A percentile compares a stretch with the other conserved stretches of the same genome.
Evolutionary conservation across 2,888 invertebrate species (phyloP).

Genomic region (Papilio elwesi): DNA sequence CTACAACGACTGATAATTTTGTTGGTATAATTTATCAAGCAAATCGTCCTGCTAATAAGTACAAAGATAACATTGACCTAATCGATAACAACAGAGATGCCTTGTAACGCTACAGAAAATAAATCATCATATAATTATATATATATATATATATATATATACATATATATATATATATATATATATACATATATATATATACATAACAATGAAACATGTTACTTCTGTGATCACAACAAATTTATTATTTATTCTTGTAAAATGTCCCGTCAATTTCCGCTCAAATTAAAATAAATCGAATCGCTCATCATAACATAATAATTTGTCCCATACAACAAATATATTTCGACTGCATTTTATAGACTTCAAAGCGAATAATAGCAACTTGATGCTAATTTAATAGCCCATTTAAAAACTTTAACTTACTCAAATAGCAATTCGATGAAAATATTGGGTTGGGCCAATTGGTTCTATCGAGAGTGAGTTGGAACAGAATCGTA

Average conservation of each 20-base stretch:
- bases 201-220: too few relatives aligned
- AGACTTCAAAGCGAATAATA: constrained; percentile 63
- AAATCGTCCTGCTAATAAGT: not conserved
- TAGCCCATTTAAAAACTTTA: constrained; percentile 71
- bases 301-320: too few relatives aligned
- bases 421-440: constrained; percentile 65
- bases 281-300: too few relatives aligned
- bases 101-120: not conserved
- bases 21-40: not conserved
- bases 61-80: constrained; percentile 7
- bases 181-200: too few relatives aligned
- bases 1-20: not conserved
- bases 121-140: too few relatives aligned
- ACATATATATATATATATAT: too few relatives aligned
- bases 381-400: constrained; percentile 76
- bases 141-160: too few relatives aligned
- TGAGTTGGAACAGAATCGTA: constrained; percentile 20
- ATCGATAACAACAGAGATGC: not conserved
- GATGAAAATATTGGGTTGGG: constrained; percentile 57
- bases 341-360: constrained; percentile 62
- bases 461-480: constrained; percentile 3
- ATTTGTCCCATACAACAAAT: not conserved
- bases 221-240: too few relatives aligned
- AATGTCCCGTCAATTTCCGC: too few relatives aligned
- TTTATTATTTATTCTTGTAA: too few relatives aligned